Conservation (phyloP, 2,113 vertebrate genomes). For the Candoia aspera region DNA sequence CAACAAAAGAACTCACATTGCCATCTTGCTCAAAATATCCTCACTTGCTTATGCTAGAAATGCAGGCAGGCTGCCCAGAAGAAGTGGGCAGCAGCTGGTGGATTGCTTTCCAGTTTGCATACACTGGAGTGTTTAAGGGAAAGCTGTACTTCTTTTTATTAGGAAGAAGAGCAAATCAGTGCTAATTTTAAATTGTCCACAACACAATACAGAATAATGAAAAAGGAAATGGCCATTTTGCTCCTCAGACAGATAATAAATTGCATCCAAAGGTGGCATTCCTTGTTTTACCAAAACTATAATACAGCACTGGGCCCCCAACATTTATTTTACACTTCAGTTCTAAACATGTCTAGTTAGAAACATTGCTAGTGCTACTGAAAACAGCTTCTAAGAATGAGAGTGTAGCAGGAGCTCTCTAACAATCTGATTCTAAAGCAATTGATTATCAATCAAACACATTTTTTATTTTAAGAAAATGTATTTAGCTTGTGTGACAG, state of each 20-base stretch:
- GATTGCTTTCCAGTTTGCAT: slow-evolving; percentile 38
- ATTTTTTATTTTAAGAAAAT: no score
- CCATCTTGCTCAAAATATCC: slow-evolving; percentile 30
- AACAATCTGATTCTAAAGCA: background rate
- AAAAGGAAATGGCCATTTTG: slow-evolving; percentile 39
- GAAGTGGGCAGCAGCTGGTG: slow-evolving; percentile 30
- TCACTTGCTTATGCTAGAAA: background rate
- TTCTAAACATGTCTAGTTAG: slow-evolving; percentile 9
- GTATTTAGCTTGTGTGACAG: background rate
- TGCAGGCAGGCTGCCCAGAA: slow-evolving; percentile 21
- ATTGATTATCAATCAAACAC: background rate
- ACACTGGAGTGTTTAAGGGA: slow-evolving; percentile 22
- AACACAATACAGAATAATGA: slow-evolving; percentile 42
- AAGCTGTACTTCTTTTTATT: background rate
- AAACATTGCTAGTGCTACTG: background rate
- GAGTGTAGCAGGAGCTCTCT: background rate
- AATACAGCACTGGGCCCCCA: background rate
- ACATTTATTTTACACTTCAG: slow-evolving; percentile 7
- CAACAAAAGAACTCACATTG: slow-evolving; percentile 1
- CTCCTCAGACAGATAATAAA: slow-evolving; percentile 1
- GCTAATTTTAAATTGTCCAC: slow-evolving; percentile 38
- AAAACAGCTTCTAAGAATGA: background rate
- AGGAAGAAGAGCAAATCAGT: slow-evolving; percentile 35
- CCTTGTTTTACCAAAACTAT: background rate
- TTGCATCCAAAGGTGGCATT: slow-evolving; percentile 27